Evolutionary conservation across 2,113 vertebrate genomes (phyloP).

Genomic region (Eulacestoma nigropectus): DNA sequence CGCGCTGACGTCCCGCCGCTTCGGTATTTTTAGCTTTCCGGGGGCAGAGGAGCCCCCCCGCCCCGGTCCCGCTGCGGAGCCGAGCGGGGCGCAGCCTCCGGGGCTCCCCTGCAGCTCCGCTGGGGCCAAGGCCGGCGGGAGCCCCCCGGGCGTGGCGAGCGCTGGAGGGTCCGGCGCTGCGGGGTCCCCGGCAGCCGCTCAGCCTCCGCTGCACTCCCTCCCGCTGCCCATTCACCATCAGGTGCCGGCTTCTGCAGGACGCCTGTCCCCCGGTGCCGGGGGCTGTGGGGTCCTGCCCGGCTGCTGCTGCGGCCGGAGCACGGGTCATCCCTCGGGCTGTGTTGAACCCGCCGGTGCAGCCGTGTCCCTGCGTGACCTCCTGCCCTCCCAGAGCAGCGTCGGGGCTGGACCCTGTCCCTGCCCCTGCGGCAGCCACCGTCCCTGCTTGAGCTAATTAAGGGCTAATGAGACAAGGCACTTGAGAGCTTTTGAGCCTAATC

Average conservation of each 20-base stretch:
- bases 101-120: not conserved
- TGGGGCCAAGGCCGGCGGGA: rapidly evolving
- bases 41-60: not conserved
- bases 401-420: not conserved
- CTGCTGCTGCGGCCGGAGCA: not conserved
- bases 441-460: constrained; percentile 38
- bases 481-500: constrained; percentile 31
- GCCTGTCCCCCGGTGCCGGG: too few relatives aligned
- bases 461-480: constrained; percentile 20
- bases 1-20: not conserved
- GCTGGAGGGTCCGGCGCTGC: not conserved
- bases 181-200: not conserved
- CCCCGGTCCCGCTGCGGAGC: not conserved
- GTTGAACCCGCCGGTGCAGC: rapidly evolving
- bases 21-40: constrained; percentile 30
- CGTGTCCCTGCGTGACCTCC: not conserved
- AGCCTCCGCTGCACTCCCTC: not conserved
- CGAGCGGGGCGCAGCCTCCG: not conserved
- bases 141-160: rapidly evolving
- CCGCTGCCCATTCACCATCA: rapidly evolving
- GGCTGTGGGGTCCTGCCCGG: not conserved
- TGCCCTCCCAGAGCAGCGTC: not conserved
- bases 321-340: not conserved
- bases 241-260: rapidly evolving
- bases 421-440: not conserved